Evolutionary conservation across 2,888 invertebrate species (phyloP).

Genomic region (Heliconius erato): DNA sequence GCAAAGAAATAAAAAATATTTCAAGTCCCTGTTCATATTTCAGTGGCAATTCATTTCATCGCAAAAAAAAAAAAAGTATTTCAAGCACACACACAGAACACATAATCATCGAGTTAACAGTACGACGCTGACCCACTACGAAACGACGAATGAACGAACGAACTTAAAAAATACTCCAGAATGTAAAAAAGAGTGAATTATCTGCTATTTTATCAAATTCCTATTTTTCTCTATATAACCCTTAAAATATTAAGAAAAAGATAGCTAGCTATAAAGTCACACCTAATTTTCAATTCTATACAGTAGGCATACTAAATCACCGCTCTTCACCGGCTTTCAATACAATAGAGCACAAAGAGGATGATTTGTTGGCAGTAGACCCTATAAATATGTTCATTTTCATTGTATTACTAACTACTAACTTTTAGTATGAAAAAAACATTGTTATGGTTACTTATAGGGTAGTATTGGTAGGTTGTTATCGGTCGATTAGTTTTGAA

Average conservation of each 20-base stretch:
- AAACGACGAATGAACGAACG: too few relatives aligned
- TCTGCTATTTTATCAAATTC: too few relatives aligned
- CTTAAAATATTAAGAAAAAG: background rate
- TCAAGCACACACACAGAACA: too few relatives aligned
- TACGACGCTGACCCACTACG: too few relatives aligned
- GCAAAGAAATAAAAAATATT: too few relatives aligned
- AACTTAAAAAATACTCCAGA: too few relatives aligned
- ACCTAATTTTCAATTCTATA: slow-evolving; percentile 31
- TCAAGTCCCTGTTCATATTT: too few relatives aligned
- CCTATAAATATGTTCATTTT: slow-evolving; percentile 65
- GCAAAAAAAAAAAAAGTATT: too few relatives aligned
- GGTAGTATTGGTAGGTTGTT: slow-evolving; percentile 60
- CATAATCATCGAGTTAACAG: too few relatives aligned
- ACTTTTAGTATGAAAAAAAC: slow-evolving; percentile 60
- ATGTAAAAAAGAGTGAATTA: background rate
- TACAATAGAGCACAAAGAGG: slow-evolving; percentile 66
- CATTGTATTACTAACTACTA: background rate
- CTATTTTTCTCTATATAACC: background rate
- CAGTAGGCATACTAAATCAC: slow-evolving; percentile 70
- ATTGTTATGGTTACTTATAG: slow-evolving; percentile 70
- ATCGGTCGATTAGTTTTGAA: slow-evolving; percentile 49
- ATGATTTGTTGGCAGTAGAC: slow-evolving; percentile 77
- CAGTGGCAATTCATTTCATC: too few relatives aligned
- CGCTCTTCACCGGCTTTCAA: slow-evolving; percentile 73
- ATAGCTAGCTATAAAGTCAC: slow-evolving; percentile 13